phyloP scores from a whole-genome alignment of 37 sponge, comb jelly and placozoan genomes.

The Ianthella basta region DNA sequence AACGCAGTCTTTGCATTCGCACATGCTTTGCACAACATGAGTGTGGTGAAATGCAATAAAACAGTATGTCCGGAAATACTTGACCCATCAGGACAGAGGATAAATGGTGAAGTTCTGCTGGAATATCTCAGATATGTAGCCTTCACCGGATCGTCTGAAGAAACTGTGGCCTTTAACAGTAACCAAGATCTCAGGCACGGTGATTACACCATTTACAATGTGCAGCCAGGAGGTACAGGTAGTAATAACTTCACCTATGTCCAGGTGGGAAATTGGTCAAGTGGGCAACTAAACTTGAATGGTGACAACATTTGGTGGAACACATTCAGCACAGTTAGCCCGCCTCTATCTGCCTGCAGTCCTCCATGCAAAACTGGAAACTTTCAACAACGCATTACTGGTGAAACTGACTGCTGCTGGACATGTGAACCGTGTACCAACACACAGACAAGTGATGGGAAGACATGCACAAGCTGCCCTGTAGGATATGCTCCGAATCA shows the following conservation, averaged over 20 bases:
- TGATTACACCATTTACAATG: slow-evolving; percentile 41
- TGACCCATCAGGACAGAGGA: background rate
- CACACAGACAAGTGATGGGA: slow-evolving; percentile 5
- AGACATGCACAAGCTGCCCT: slow-evolving; percentile 43
- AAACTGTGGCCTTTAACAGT: slow-evolving; percentile 52
- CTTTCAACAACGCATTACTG: slow-evolving; percentile 4
- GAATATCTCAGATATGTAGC: slow-evolving; percentile 49
- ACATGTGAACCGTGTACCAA: slow-evolving; percentile 48
- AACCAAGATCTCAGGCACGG: slow-evolving; percentile 40
- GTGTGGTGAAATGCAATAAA: slow-evolving; percentile 32
- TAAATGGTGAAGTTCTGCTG: slow-evolving; percentile 35
- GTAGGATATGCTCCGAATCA: slow-evolving; percentile 34
- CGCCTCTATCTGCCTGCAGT: slow-evolving; percentile 46
- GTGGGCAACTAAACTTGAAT: too few relatives aligned
- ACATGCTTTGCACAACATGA: slow-evolving; percentile 53
- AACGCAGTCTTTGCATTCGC: slow-evolving; percentile 83
- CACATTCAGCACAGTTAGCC: too few relatives aligned
- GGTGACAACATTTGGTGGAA: too few relatives aligned
- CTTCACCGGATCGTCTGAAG: slow-evolving; percentile 40
- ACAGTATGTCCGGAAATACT: slow-evolving; percentile 29
- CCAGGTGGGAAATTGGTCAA: slow-evolving; percentile 38
- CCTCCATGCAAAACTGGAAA: slow-evolving; percentile 44
- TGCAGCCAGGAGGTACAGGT: background rate
- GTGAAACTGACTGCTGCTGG: slow-evolving; percentile 59
- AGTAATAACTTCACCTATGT: background rate